phyloP scores from a whole-genome alignment of 2,888 invertebrate species.

The Ametastegia equiseti region DNA sequence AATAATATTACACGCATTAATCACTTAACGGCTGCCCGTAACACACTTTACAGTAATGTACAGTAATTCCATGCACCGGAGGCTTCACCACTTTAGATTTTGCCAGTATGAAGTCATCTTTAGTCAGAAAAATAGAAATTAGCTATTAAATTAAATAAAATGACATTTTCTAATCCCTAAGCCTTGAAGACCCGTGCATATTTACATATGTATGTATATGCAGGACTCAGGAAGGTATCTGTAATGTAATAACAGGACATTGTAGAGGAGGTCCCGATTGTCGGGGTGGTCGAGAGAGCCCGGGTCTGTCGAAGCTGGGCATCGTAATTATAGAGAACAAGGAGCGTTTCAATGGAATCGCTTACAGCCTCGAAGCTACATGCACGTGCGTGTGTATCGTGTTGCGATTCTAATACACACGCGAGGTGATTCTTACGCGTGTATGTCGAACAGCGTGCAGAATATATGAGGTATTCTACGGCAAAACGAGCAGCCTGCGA shows the following conservation, averaged over 20 bases:
- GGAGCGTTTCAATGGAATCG: not conserved
- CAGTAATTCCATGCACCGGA: not conserved
- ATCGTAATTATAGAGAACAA: constrained; percentile 31
- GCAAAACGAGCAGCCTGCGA: too few relatives aligned
- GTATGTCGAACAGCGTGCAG: too few relatives aligned
- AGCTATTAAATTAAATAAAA: too few relatives aligned
- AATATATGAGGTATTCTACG: too few relatives aligned
- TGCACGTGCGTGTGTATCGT: not conserved
- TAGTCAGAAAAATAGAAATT: not conserved
- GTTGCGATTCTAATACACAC: not conserved
- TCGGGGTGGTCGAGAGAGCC: constrained; percentile 24
- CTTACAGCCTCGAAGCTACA: not conserved
- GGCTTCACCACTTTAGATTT: not conserved
- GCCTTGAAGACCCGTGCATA: not conserved
- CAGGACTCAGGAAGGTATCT: constrained; percentile 26
- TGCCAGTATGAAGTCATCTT: not conserved
- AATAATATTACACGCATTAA: not conserved
- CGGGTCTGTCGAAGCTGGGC: not conserved
- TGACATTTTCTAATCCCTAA: too few relatives aligned
- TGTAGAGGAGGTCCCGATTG: not conserved
- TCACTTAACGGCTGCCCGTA: not conserved
- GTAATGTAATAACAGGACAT: constrained; percentile 25
- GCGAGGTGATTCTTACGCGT: too few relatives aligned
- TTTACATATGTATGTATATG: not conserved
- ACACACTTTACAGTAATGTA: not conserved